Evolutionary conservation across 2,797 vertebrate genomes (phyloP).

Genomic region (Balearica regulorum): DNA sequence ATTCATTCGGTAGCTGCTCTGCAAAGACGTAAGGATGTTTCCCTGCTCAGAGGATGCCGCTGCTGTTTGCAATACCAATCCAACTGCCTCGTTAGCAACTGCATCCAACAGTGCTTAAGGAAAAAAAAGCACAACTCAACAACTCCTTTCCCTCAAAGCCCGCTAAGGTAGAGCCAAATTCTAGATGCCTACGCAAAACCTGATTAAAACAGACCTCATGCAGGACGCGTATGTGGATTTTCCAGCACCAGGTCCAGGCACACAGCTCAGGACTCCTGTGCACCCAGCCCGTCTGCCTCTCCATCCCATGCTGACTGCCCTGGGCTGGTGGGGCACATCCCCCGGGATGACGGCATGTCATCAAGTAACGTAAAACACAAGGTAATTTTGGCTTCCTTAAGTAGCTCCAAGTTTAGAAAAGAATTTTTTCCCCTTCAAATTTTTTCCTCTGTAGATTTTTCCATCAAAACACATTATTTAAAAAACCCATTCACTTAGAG

Average conservation of each 20-base stretch:
- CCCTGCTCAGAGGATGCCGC: background rate
- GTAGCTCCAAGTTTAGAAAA: conserved; percentile 17
- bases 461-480: conserved; percentile 54
- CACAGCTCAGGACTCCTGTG: background rate
- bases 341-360: background rate
- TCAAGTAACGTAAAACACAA: background rate
- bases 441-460: conserved; percentile 33
- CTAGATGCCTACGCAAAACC: background rate
- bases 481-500: background rate
- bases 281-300: background rate
- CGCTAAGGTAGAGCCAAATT: conserved; percentile 5
- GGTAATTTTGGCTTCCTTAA: conserved; percentile 38
- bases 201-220: background rate
- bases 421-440: background rate
- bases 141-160: background rate
- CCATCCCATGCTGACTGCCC: background rate
- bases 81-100: background rate
- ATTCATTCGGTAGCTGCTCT: background rate
- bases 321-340: background rate
- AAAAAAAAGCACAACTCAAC: background rate
- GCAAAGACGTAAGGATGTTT: background rate
- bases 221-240: background rate
- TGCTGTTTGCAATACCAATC: background rate
- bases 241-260: conserved; percentile 33
- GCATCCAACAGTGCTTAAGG: background rate